Conservation (phyloP, 2,113 vertebrate genomes). For the Heliornis fulica region DNA sequence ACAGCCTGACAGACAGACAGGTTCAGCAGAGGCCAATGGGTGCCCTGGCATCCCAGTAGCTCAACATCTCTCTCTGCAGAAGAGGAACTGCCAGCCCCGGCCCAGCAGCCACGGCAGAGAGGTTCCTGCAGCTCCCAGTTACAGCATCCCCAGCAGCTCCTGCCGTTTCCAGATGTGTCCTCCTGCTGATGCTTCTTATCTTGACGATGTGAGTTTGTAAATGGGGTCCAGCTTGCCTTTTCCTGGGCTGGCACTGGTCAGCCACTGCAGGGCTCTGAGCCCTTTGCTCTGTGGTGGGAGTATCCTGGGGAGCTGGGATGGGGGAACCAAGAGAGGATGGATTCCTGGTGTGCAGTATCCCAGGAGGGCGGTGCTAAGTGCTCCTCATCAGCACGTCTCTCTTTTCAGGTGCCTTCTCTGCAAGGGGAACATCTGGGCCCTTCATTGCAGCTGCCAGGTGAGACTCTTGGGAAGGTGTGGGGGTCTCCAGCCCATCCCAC, state of each 20-base stretch:
- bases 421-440: neutral
- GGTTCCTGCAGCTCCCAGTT: neutral
- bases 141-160: neutral
- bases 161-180: neutral
- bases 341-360: accelerated
- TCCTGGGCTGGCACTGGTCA: neutral
- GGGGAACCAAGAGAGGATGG: neutral
- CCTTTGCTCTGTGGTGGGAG: neutral
- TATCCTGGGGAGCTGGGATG: too few relatives aligned
- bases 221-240: neutral
- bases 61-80: neutral
- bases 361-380: neutral
- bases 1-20: neutral
- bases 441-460: constrained; percentile 45
- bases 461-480: neutral
- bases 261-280: neutral
- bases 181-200: neutral
- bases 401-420: constrained; percentile 24
- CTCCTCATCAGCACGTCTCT: neutral
- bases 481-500: neutral
- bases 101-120: neutral
- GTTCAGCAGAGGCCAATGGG: neutral
- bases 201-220: neutral
- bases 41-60: neutral
- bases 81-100: neutral